phyloP scores from a whole-genome alignment of 2,888 invertebrate species.

The Andrena hattorfiana region DNA sequence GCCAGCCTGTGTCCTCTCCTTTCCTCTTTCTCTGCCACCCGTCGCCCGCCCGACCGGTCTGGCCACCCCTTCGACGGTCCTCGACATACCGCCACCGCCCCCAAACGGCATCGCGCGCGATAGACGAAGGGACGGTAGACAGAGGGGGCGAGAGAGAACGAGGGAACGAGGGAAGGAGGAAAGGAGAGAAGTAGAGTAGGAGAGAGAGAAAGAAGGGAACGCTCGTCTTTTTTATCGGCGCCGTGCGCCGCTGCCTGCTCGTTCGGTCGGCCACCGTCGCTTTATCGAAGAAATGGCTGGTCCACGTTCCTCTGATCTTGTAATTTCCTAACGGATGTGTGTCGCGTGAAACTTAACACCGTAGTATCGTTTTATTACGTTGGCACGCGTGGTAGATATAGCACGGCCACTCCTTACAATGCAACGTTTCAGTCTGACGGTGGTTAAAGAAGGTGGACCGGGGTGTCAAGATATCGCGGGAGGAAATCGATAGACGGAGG shows the following conservation, averaged over 20 bases:
- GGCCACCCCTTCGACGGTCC: conserved; percentile 74
- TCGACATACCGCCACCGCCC: conserved; percentile 75
- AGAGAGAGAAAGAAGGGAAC: conserved; percentile 64
- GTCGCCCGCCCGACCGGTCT: conserved; percentile 57
- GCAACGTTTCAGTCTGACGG: neutral
- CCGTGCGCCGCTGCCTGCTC: conserved; percentile 79
- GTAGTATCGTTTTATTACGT: too few species aligned
- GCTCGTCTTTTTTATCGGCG: conserved; percentile 83
- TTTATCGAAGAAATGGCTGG: conserved; percentile 85
- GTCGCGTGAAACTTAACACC: too few species aligned
- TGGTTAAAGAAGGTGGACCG: conserved; percentile 19
- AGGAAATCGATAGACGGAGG: conserved; percentile 31
- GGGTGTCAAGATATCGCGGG: conserved; percentile 17
- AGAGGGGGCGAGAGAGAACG: too few species aligned
- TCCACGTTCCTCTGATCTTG: conserved; percentile 61
- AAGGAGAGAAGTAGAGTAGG: too few species aligned
- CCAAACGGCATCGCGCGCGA: conserved; percentile 68
- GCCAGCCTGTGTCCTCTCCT: conserved; percentile 41
- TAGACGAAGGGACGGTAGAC: conserved; percentile 69
- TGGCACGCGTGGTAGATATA: too few species aligned
- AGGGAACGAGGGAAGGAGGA: conserved; percentile 62
- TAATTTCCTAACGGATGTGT: neutral
- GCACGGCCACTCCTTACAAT: too few species aligned
- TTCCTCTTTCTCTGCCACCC: conserved; percentile 58
- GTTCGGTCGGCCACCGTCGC: conserved; percentile 82